A percentile compares a stretch with the other conserved stretches of the same genome.
Evolutionary conservation across 2,888 invertebrate species (phyloP).

Genomic region (Ischnura elegans): DNA sequence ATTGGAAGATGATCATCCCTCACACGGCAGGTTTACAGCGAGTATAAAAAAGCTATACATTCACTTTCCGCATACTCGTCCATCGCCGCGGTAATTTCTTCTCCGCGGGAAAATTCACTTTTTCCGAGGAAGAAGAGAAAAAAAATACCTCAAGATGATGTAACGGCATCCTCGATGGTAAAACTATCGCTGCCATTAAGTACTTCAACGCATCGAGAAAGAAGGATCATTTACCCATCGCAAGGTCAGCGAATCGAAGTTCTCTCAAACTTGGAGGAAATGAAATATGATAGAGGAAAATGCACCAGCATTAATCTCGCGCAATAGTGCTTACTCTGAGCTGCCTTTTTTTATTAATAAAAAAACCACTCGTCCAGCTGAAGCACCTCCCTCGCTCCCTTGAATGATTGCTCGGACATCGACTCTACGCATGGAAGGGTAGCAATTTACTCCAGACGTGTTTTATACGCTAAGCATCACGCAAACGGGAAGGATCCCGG

Average conservation of each 20-base stretch:
- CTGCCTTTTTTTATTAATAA: slow-evolving; percentile 10
- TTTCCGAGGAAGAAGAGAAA: background rate
- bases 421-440: background rate
- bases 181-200: background rate
- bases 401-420: background rate
- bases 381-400: background rate
- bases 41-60: background rate
- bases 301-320: background rate
- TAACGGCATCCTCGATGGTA: background rate
- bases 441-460: slow-evolving; percentile 9
- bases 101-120: background rate
- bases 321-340: background rate
- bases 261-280: background rate
- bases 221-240: background rate
- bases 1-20: background rate
- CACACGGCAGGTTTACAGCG: background rate
- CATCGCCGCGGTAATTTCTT: background rate
- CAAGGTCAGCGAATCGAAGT: background rate
- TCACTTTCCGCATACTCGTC: background rate
- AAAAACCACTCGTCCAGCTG: background rate
- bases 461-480: background rate
- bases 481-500: background rate
- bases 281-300: background rate
- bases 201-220: background rate
- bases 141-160: background rate